These are phyloP conservation scores for Prunella himalayana DNA, from an alignment of 2,113 vertebrate genomes.

Conservation along the genomic window DNA sequence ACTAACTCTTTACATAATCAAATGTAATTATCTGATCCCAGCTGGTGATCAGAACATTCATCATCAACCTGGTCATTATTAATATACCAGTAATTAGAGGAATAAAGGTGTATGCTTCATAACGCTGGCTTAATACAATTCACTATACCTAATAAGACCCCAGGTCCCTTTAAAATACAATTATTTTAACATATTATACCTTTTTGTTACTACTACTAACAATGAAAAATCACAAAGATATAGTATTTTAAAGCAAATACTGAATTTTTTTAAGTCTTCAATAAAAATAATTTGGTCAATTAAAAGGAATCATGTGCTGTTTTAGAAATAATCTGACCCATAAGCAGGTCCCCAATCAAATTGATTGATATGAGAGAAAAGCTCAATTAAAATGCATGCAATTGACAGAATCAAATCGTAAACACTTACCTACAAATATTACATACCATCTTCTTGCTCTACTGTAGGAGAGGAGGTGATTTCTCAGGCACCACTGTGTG, in stretches of 20 bases:
- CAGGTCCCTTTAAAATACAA: conserved; percentile 40
- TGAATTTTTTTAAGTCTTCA: not conserved
- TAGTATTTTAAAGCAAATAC: conserved; percentile 17
- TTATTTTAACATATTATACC: conserved; percentile 49
- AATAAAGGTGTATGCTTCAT: conserved; percentile 43
- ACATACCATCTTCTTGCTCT: conserved; percentile 24
- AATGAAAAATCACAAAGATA: not conserved
- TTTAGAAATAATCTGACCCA: conserved; percentile 46
- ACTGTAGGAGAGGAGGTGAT: conserved; percentile 30
- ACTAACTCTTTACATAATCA: conserved; percentile 49
- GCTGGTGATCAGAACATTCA: conserved; percentile 63
- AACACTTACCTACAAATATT: conserved; percentile 53
- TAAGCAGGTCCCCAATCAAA: conserved; percentile 41
- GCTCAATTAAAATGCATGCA: conserved; percentile 40
- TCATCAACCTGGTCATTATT: conserved; percentile 59
- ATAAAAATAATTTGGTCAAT: not conserved
- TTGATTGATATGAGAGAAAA: conserved; percentile 34
- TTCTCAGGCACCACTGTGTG: conserved; percentile 67
- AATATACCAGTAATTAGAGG: conserved; percentile 38
- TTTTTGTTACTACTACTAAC: conserved; percentile 23
- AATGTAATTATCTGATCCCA: conserved; percentile 42
- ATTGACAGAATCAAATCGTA: conserved; percentile 20
- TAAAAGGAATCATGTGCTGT: conserved; percentile 36
- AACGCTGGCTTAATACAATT: conserved; percentile 36
- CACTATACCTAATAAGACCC: conserved; percentile 14